phyloP scores from a whole-genome alignment of 30 jellyfish, hydroid and myxozoan species.

The Sanderia malayensis region DNA sequence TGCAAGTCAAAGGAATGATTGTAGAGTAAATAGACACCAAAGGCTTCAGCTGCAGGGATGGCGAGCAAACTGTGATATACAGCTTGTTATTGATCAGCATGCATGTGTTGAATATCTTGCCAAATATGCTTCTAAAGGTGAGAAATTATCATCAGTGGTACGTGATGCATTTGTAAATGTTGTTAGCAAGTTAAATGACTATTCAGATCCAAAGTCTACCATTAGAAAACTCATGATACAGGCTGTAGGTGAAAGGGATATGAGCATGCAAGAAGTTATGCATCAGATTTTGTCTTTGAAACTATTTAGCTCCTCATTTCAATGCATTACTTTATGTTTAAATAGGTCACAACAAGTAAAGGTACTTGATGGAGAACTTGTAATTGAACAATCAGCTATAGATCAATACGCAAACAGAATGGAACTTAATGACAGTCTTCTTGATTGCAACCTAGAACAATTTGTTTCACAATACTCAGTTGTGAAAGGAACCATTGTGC shows the following conservation, averaged over 20 bases:
- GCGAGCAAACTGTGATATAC: conserved; percentile 69
- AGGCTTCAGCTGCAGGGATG: conserved; percentile 55
- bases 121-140: conserved; percentile 66
- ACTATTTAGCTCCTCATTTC: too few species aligned
- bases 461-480: conserved; percentile 37
- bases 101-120: conserved; percentile 66
- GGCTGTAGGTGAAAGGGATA: conserved; percentile 64
- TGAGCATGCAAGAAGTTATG: conserved; percentile 70
- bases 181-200: conserved; percentile 14
- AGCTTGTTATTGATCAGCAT: conserved; percentile 43
- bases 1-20: conserved; percentile 44
- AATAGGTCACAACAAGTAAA: conserved; percentile 41
- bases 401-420: conserved; percentile 43
- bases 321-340: conserved; percentile 23
- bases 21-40: conserved; percentile 61
- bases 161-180: conserved; percentile 52
- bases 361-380: conserved; percentile 28
- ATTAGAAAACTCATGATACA: conserved; percentile 46
- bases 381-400: conserved; percentile 3
- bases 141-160: conserved; percentile 32
- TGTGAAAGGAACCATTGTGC: conserved; percentile 16
- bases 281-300: conserved; percentile 49
- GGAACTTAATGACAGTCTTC: conserved; percentile 15
- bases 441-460: conserved; percentile 10
- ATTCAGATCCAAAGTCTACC: conserved; percentile 18